Percentiles rank a stretch among this genome's conserved stretches.
Evolutionary conservation across 2,797 vertebrate species (phyloP).

Genomic region (Mustela erminea): DNA sequence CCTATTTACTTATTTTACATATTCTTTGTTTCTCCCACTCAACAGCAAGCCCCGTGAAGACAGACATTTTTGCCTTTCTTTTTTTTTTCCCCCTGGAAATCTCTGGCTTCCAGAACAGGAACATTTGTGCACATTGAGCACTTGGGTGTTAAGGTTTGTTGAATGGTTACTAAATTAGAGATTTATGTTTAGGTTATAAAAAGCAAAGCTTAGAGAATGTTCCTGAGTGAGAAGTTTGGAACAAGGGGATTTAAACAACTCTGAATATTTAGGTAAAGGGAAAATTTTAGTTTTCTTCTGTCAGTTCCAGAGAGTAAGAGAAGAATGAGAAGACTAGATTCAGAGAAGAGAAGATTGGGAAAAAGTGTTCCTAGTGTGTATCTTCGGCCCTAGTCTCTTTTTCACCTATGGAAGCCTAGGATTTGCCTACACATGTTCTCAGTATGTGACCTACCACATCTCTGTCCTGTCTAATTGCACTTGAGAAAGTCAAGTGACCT

Average conservation of each 20-base stretch:
- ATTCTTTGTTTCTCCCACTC: background rate
- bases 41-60: background rate
- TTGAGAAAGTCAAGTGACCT: background rate
- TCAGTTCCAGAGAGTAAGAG: background rate
- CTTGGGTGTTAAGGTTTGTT: background rate
- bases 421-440: background rate
- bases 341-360: background rate
- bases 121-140: background rate
- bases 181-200: background rate
- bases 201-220: background rate
- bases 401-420: background rate
- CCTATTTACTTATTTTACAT: background rate
- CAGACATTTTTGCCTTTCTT: background rate
- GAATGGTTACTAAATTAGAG: background rate
- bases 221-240: background rate
- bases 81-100: background rate
- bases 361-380: background rate
- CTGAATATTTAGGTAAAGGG: background rate
- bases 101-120: background rate
- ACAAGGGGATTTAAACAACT: background rate
- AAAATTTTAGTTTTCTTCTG: background rate
- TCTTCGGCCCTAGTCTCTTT: background rate
- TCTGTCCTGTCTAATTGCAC: background rate
- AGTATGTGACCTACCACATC: background rate
- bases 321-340: background rate